Base-by-base conservation (phyloP, 1,140 invertebrate species). In the Mylabris phalerata region DNA sequence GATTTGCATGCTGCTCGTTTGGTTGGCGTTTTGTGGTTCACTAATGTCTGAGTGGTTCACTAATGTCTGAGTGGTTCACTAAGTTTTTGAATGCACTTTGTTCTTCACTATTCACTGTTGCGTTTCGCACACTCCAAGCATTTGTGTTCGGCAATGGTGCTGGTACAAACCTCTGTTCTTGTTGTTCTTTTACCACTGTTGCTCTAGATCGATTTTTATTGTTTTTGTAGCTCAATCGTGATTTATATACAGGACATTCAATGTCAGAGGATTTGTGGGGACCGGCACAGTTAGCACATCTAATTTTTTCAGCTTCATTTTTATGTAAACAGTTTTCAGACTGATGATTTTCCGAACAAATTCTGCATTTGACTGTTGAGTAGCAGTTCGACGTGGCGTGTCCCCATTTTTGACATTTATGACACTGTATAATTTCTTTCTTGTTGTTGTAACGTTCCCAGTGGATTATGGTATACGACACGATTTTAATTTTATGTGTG, bases 341-440 rank as follows among this genome's bases (percentile, higher is more conserved):
- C 0, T 67, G 45, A 26, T 75, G 73, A 1, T 50, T 27, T 56
- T 56, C 62, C 11, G 66, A 64, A 61, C 73, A 75, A 64, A 75
- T 74, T 0, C 75, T 32, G 25, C 71, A 73, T 7, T n/a, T 50
- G 6, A 66, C 59, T 6, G 57, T 57, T 25, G 38, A 55, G 26
- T 59, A 61, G 27, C 72, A 74, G 41, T 71, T 70, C 1, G 27
- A 6, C 1, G 66, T 66, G 0, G 69, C 67, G 50, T 75, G 68
- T 11, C 69, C 69, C 67, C 65, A 75, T 9, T 66, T 45, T 64
- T 75, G 73, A 27, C 71, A 75, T 6, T 59, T 63, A 24, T 70
- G 67, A 44, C 67, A 73, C 48, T 72, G 69, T 1, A 61, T 64
- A 0, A 67, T 50, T 57, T 42, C 48, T 44, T 50, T 67, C 47